Base-by-base conservation (phyloP, 2,888 invertebrate genomes). In the Callyntrura guangdongensis region DNA sequence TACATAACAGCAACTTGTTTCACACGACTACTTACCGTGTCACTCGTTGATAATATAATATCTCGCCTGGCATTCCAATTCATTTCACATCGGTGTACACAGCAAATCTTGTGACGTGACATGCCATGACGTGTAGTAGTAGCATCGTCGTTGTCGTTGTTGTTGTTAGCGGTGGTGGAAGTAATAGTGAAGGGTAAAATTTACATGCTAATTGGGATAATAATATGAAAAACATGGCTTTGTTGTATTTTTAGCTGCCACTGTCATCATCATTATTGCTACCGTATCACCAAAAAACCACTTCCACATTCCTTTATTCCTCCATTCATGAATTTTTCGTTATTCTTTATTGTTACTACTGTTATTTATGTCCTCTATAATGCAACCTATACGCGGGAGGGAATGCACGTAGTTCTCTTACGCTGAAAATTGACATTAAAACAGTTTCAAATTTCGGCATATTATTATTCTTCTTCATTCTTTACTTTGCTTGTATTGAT, bases 141-240 rank as follows among this genome's bases (percentile, higher is more conserved):
- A 22, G 20, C 2, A 74, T 47, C 49, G 49, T 20, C 36, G 49
- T 74, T 17, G 45, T 5, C 25, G 47, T 14, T 47, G 77, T 20
- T 77, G 87, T 17, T 27, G 27, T 20, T 17, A 36, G 36, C 36
- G 36, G 36, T 36, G 36, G 36, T 12, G 59, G 6, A 17, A 49
- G 25, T 86, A 61, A 20, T 53, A 53, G 36, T 64, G 83, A 83
- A 47, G 27, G 61, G 61, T 20, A 83, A 69, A 74, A 83, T 89
- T 74, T 89, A 25, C 72, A 89, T 83, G 67, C 89, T 89, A 89
- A 89, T 89, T 89, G 89, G 89, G 83, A 83, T 85, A 85, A 85
- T 85, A 56, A 72, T 83, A 72, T 27, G 61, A 77, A 77, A 61
- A 86, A 56, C 8, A 20, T 22, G 17, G 6, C 36, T 74, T 61